Evolutionary conservation across 1,140 invertebrate species (phyloP), one percentile per base, ranked within the genome.

Genomic region (Neelides sp.): DNA sequence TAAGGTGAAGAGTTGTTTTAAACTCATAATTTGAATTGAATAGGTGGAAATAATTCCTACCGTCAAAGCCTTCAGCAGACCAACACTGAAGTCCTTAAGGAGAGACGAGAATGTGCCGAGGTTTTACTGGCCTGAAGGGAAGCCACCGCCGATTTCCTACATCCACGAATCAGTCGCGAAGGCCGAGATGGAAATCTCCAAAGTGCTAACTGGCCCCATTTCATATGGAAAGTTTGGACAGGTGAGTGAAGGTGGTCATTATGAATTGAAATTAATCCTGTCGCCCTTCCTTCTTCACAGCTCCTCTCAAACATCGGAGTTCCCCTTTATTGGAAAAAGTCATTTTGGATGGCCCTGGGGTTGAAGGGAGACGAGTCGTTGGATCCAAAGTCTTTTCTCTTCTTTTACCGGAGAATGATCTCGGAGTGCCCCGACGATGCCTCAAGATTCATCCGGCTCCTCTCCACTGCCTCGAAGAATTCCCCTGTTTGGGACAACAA

Each of bases 301-400:
- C 37, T 57, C 12, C 24, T 64, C 5, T 57, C 69, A 64, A 59
- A 64, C 4, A 65, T 65, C 50, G 67, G 67, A 17, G 52, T 77
- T 36, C 88, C 91, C 17, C 72, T 93, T 28, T 97, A 95, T 68
- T 96, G 91, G 91, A 95, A 95, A 67, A 80, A 85, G 63, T 84
- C 89, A 46, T 71, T 96, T 50, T 94, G 92, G 71, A 75, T 79
- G 61, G 80, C 85, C 63, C 77, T 79, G 58, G 91, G 94, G 64
- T 75, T 90, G 35, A 80, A n/a, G 8, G 44, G 24, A 15, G 34
- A 44, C 1, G 32, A 27, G 22, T 12, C 2, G 20, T 49, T 59
- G 34, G 20, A 15, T 32, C 22, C 20, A 2, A 27, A 43, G 26
- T 32, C n/a, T 12, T 59, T 54, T 51, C 48, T 57, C 27, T 22